These are phyloP conservation scores for Styela plicata DNA, from an alignment of 23 tunicate species.

Conservation along the genomic window DNA sequence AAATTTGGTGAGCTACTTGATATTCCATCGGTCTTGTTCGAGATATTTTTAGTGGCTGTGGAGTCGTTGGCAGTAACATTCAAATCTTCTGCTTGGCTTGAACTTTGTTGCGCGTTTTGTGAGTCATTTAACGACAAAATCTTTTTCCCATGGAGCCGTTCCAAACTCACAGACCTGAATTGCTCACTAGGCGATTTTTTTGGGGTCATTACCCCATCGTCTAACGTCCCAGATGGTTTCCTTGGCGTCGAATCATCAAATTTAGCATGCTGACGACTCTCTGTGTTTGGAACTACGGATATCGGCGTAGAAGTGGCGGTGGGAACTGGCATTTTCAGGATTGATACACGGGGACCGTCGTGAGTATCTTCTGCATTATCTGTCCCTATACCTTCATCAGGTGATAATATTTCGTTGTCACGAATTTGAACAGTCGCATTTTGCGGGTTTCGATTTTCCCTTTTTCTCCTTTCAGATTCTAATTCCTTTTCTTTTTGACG, in stretches of 20 bases:
- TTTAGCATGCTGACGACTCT: background rate
- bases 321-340: constrained; percentile 45
- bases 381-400: constrained; percentile 74
- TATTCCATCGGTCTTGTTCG: constrained; percentile 6
- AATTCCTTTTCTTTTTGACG: constrained; percentile 18
- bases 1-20: constrained; percentile 72
- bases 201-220: background rate
- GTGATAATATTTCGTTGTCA: constrained; percentile 31
- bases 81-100: constrained; percentile 29
- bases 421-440: background rate
- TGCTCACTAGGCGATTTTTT: background rate
- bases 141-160: constrained; percentile 24
- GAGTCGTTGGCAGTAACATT: background rate
- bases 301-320: constrained; percentile 74
- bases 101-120: background rate
- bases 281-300: constrained; percentile 13
- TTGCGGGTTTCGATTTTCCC: background rate
- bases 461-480: constrained; percentile 2
- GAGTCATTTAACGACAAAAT: background rate
- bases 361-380: constrained; percentile 30
- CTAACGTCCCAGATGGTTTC: background rate
- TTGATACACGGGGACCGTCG: constrained; percentile 1
- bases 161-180: constrained; percentile 26
- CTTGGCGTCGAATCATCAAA: constrained; percentile 1
- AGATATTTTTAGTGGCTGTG: background rate